Conservation (phyloP, 2,888 invertebrate species). For the Anticlea derivata region DNA sequence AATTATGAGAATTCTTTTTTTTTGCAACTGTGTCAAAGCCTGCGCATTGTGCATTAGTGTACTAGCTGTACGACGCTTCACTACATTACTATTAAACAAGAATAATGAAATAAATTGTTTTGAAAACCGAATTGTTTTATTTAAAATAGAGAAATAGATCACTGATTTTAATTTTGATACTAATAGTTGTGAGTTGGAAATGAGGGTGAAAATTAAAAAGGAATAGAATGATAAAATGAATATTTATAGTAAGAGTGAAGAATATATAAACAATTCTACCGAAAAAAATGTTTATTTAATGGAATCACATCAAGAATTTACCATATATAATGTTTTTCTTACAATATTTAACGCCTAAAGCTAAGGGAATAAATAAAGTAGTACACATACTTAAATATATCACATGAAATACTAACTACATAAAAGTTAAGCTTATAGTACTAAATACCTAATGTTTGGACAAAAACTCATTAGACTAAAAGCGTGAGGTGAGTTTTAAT, state of each 20-base stretch:
- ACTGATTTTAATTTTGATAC: too few relatives aligned
- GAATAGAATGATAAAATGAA: neutral
- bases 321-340: slow-evolving; percentile 56
- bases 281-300: slow-evolving; percentile 65
- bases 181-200: too few relatives aligned
- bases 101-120: slow-evolving; percentile 80
- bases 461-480: slow-evolving; percentile 38
- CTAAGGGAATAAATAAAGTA: slow-evolving; percentile 60
- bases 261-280: slow-evolving; percentile 40
- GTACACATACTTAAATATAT: slow-evolving; percentile 50
- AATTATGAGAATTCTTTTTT: slow-evolving; percentile 32
- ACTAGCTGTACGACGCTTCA: slow-evolving; percentile 76
- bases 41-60: slow-evolving; percentile 69
- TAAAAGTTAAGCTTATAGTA: slow-evolving; percentile 35
- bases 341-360: slow-evolving; percentile 58
- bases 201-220: too few relatives aligned
- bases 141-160: too few relatives aligned
- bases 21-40: slow-evolving; percentile 46
- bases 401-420: slow-evolving; percentile 50
- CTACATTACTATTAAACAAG: slow-evolving; percentile 75
- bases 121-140: slow-evolving; percentile 57
- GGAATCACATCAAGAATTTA: slow-evolving; percentile 61
- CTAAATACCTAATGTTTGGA: slow-evolving; percentile 34
- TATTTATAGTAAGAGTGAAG: slow-evolving; percentile 6
- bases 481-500: slow-evolving; percentile 33